Evolutionary conservation across 2,888 invertebrate species (phyloP), one percentile per base, ranked within the genome.

Genomic region (Phrixothrix hirtus): DNA sequence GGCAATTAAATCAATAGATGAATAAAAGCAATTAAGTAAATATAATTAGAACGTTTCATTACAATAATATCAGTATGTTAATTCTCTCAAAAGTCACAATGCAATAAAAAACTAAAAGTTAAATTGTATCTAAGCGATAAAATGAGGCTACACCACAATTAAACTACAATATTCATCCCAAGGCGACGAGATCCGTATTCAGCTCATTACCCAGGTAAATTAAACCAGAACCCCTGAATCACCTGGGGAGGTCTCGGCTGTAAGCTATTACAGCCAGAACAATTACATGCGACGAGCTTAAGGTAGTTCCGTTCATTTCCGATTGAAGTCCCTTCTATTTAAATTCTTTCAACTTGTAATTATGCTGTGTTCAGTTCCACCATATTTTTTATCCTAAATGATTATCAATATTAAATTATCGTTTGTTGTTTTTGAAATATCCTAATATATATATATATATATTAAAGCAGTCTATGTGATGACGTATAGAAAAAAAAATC

Each of bases 131-230:
- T 53, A 48, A 53, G 44, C 48, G 53, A 35, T 39, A 48, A 53
- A 43, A 48, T 34, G 48, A 39, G 47, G 45, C 29, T 49, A 41
- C 43, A 44, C 48, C 43, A 54, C 54, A 54, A 54, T 54, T 54
- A 54, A 54, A 45, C 49, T 54, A 54, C 54, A 47, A 50, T 58
- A 58, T 51, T 48, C 35, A 47, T 58, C 58, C 58, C 58, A 27
- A 31, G 52, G 50, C 55, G 51, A 41, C 48, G 45, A 36, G 43
- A 52, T 55, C 55, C 45, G 67, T 68, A 68, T 71, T 66, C 72
- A 72, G 66, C 69, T 73, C 74, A 74, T 74, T 74, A 73, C 66
- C 62, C 55, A 73, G 68, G 67, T 71, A 72, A 68, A 72, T 69
- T 58, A 54, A 54, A 54, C 48, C 44, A 55, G 49, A 50, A 55